Percentiles rank a stretch among this genome's conserved stretches.
phyloP scores from a whole-genome alignment of 2,113 vertebrate species.

The Cnemophilus loriae region DNA sequence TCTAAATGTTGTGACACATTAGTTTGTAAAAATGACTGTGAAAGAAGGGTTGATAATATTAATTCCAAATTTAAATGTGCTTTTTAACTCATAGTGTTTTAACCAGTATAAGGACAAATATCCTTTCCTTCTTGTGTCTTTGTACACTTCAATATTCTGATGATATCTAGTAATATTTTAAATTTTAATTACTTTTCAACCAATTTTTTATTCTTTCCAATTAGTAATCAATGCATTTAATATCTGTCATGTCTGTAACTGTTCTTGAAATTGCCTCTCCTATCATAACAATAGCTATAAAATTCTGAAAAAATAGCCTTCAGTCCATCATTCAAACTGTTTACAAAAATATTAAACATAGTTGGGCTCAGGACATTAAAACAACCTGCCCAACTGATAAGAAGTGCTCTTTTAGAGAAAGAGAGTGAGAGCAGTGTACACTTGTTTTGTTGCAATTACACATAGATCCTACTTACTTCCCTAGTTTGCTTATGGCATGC shows the following conservation, averaged over 20 bases:
- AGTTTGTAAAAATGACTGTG: not conserved
- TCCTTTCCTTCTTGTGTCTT: not conserved
- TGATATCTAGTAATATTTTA: not conserved
- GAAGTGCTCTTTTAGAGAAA: not conserved
- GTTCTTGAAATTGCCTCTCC: not conserved
- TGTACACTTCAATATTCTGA: not conserved
- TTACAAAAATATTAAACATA: not conserved
- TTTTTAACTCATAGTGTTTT: not conserved
- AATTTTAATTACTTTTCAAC: not conserved
- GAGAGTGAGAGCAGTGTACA: not conserved
- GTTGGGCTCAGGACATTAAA: not conserved
- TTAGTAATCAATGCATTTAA: not conserved
- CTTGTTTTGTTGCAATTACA: not conserved
- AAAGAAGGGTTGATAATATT: not conserved
- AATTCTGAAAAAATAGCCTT: not conserved
- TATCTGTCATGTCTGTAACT: not conserved
- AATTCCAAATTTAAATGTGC: not conserved
- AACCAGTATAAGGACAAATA: not conserved
- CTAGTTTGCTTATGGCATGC: not conserved
- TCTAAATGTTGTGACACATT: not conserved
- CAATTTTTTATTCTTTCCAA: not conserved
- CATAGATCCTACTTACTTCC: not conserved
- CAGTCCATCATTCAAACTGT: not conserved
- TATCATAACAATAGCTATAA: not conserved
- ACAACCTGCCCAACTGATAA: not conserved